Evolutionary conservation across 2,888 invertebrate genomes (phyloP).

Genomic region (Hydrotaea cyrtoneurina): DNA sequence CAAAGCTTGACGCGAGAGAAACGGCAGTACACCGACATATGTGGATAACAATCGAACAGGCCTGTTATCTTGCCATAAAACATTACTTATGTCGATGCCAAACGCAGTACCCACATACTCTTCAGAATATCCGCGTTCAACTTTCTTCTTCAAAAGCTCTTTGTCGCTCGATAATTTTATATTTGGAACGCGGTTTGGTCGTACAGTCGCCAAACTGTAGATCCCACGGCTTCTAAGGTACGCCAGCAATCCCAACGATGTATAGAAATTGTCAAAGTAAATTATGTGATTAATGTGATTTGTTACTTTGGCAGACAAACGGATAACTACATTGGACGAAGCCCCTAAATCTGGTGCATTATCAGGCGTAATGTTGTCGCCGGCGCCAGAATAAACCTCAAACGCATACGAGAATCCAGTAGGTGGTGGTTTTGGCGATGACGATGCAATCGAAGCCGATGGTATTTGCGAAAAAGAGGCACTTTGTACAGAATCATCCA

Average conservation of each 20-base stretch:
- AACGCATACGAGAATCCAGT: too few species aligned
- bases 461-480: too few species aligned
- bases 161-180: constrained; percentile 41
- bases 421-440: too few species aligned
- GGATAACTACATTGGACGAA: not conserved
- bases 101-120: not conserved
- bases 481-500: too few species aligned
- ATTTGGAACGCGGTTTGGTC: constrained; percentile 54
- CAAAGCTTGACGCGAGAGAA: too few species aligned
- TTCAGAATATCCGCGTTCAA: constrained; percentile 8
- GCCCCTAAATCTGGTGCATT: too few species aligned
- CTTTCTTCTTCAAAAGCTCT: not conserved
- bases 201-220: constrained; percentile 51
- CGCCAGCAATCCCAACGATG: constrained; percentile 45
- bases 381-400: too few species aligned
- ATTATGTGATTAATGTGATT: not conserved
- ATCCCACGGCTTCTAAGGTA: constrained; percentile 58
- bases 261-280: constrained; percentile 60
- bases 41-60: constrained; percentile 75
- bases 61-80: constrained; percentile 77
- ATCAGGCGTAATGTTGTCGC: too few species aligned
- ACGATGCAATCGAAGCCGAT: too few species aligned
- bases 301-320: not conserved
- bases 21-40: constrained; percentile 74
- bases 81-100: constrained; percentile 54